Base-by-base conservation (phyloP, 2,797 vertebrate genomes). In the Paramormyrops hopkinsi region DNA sequence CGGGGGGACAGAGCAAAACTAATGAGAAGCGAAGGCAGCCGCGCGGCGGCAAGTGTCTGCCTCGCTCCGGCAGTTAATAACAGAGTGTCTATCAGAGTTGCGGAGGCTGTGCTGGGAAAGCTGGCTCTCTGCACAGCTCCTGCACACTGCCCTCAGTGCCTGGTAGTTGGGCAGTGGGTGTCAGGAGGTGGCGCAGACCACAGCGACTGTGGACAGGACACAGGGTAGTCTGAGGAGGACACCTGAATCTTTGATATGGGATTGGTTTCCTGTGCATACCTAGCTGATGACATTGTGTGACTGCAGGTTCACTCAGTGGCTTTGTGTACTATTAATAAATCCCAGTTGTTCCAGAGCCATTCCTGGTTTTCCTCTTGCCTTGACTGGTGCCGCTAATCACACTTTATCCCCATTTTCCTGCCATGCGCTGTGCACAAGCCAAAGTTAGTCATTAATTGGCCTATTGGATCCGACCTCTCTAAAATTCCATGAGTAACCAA, bases 1-100 rank as follows among this genome's bases (percentile, higher is more conserved):
- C 90, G 89, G 50, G 82, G 89, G 53, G 86, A 88, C 56, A 41
- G 82, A 85, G 90, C 79, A 54, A 37, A 82, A 33, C 86, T 89
- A 79, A 73, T 88, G 56, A 73, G 73, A 88, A 88, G 86, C 41
- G 59, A 90, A 56, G 56, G 62, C 83, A 86, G 82, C 46, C 41
- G 87, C 88, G 33, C 54, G 53, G 25, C 17, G 4, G 37, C 51
- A 19, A 33, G 46, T 56, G 53, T 50, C 44, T 14, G 3, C 46
- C 82, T 88, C 1, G n/a, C 54, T 41, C 54, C 53, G 87, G 89
- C 89, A 88, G 33, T 87, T 86, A 87, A 48, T 82, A 62, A 33
- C 76, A 85, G 29, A 17, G 53, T 87, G 85, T 59, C 85, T 59
- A 37, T 59, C 29, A 59, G 8, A 56, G 25, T 79, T 83, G 33